phyloP scores from a whole-genome alignment of 2,888 invertebrate genomes.

The Agelastica alni region DNA sequence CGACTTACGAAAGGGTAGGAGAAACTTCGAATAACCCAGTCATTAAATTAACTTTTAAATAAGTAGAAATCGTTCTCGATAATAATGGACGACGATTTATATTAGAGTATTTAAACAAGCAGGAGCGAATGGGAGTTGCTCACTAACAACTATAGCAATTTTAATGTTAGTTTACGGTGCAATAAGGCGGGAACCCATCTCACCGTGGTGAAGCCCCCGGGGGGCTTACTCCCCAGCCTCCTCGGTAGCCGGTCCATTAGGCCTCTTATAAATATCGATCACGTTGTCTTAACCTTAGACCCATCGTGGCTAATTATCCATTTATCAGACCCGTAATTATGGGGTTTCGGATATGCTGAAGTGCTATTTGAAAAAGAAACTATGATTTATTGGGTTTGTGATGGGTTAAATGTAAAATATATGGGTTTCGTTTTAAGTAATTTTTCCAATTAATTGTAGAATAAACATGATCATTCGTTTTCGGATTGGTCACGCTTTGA shows the following conservation, averaged over 20 bases:
- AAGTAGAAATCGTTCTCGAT: too few species aligned
- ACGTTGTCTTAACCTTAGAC: conserved; percentile 21
- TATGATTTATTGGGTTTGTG: conserved; percentile 9
- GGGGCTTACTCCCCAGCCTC: conserved; percentile 28
- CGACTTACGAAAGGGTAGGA: too few species aligned
- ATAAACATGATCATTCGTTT: too few species aligned
- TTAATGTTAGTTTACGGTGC: conserved; percentile 13
- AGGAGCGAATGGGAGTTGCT: not conserved
- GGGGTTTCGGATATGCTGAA: not conserved
- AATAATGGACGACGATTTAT: too few species aligned
- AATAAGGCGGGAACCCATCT: conserved; percentile 17
- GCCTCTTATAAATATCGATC: conserved; percentile 28
- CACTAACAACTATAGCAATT: conserved; percentile 6
- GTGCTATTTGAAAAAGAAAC: not conserved
- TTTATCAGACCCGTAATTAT: conserved; percentile 24
- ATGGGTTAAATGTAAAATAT: not conserved
- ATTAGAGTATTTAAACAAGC: not conserved
- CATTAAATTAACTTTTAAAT: too few species aligned
- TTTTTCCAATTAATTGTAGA: not conserved
- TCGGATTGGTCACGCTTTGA: not conserved
- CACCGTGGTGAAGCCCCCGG: conserved; percentile 35
- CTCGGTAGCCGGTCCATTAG: conserved; percentile 47
- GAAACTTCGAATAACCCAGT: too few species aligned
- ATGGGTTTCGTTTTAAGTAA: not conserved
- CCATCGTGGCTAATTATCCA: conserved; percentile 22